Conservation (phyloP, 2,113 vertebrate genomes). For the Ciconia boyciana region DNA sequence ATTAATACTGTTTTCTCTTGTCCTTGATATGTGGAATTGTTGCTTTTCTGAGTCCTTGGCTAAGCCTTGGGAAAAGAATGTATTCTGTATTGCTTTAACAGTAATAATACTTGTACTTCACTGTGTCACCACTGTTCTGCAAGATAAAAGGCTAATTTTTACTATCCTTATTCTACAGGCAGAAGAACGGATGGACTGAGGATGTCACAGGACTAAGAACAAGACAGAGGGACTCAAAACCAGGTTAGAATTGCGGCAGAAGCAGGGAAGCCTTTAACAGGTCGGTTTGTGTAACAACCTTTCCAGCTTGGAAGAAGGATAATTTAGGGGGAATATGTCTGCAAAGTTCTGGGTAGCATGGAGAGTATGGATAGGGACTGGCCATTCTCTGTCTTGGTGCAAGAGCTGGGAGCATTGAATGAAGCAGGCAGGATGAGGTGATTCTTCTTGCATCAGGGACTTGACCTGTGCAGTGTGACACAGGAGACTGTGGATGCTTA, state of each 20-base stretch:
- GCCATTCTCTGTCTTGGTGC: not conserved
- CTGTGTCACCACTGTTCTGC: not conserved
- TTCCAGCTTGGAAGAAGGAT: not conserved
- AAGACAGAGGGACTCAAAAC: not conserved
- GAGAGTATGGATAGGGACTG: not conserved
- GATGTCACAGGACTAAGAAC: not conserved
- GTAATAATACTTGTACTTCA: not conserved
- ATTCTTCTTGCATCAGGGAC: not conserved
- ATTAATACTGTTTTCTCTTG: conserved; percentile 18
- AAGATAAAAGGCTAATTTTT: not conserved
- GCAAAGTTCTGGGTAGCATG: not conserved
- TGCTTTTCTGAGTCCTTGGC: conserved; percentile 33
- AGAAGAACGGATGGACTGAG: not conserved
- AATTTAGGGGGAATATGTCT: not conserved
- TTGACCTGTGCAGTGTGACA: not conserved
- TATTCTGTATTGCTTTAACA: not conserved
- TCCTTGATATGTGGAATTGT: conserved; percentile 17
- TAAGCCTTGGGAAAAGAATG: not conserved
- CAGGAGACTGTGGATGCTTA: not conserved
- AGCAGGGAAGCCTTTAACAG: not conserved
- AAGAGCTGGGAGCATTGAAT: not conserved
- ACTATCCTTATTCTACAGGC: not conserved
- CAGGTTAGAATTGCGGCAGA: not conserved
- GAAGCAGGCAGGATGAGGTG: not conserved
- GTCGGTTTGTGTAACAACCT: not conserved